Base-by-base conservation (phyloP, 2,888 invertebrate species). In the Lasioglossum oenotherae region DNA sequence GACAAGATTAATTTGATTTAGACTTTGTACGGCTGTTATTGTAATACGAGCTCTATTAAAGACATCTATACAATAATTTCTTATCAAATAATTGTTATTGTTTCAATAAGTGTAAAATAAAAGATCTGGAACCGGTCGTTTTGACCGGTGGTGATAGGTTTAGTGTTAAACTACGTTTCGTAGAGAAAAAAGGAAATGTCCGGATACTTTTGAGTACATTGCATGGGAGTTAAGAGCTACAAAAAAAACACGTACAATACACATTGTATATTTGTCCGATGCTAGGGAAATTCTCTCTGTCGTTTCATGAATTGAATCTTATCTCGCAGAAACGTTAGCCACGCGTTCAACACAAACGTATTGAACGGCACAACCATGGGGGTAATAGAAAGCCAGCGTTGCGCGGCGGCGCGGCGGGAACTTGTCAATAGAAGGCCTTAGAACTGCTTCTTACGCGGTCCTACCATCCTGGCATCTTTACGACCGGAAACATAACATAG, bases 381-480 rank as follows among this genome's bases (percentile, higher is more conserved):
- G 38, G 38, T 16, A 38, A 69, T 69, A 38, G 69, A 69, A 69
- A 35, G 69, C 38, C 10, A 12, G 69, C 38, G 12, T 44, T 44
- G 44, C 46, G 46, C 4, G 16, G 46, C 3, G 69, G 38, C 10
- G 38, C 3, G 69, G 69, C 38, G 38, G 23, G 38, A 69, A 38
- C 38, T 12, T 69, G 69, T 69, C 38, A 72, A 78, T 85, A 84
- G 49, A 84, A 80, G n/a, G 74, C 35, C 69, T 85, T 85, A 80
- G 85, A 78, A 80, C 27, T 64, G 49, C 53, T 73, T 84, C 81
- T 73, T 85, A 49, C 74, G 16, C 14, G 2, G 38, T 80, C 77
- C 89, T 86, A 82, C 23, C 64, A 57, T 69, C 86, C 85, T 80
- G 76, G 57, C 81, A 80, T 19, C 44, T 84, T 84, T 84, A 85